Percentiles rank a stretch among this genome's conserved stretches.
Evolutionary conservation across 2,797 vertebrate genomes (phyloP).

Genomic region (Zalophus californianus): DNA sequence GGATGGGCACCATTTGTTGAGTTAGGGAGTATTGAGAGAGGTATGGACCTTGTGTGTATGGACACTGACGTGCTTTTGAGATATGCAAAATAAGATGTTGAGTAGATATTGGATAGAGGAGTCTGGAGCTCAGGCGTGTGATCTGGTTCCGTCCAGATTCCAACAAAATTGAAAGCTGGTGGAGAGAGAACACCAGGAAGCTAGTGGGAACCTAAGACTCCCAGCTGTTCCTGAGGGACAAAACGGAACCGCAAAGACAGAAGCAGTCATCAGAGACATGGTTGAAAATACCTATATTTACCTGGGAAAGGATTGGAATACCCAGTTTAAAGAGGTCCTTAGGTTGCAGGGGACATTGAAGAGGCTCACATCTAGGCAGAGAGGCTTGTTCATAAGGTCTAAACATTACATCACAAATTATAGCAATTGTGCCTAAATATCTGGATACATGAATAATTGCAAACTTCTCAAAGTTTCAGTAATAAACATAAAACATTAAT

Average conservation of each 20-base stretch:
- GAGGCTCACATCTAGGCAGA: background rate
- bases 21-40: accelerated
- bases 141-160: background rate
- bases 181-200: accelerated
- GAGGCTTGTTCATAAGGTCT: background rate
- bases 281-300: background rate
- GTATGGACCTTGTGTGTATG: accelerated
- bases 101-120: background rate
- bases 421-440: background rate
- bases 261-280: background rate
- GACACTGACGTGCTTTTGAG: background rate
- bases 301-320: background rate
- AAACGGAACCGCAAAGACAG: background rate
- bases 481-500: background rate
- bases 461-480: background rate
- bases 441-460: background rate
- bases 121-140: background rate
- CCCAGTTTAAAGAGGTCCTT: background rate
- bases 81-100: background rate
- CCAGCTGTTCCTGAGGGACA: background rate
- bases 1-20: background rate
- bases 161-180: background rate
- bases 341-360: too few species aligned
- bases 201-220: background rate
- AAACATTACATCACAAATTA: too few species aligned